phyloP scores from a whole-genome alignment of 2,113 vertebrate species.

The Garra rufa region DNA sequence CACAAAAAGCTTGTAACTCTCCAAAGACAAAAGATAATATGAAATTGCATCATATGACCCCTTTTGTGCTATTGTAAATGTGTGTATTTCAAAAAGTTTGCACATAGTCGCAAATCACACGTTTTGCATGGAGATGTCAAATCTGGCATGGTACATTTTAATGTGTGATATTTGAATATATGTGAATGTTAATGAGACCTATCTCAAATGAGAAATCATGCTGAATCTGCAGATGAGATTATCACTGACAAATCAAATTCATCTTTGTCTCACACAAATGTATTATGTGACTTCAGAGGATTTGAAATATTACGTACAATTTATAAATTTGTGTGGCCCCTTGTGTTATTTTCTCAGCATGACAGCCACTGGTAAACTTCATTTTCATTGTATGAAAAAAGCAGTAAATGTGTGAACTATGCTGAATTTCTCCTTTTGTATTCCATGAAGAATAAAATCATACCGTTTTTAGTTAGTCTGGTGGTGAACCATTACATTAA shows the following conservation, averaged over 20 bases:
- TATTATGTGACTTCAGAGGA: not conserved
- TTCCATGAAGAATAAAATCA: not conserved
- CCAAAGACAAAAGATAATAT: too few relatives aligned
- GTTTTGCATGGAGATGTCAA: not conserved
- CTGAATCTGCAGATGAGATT: not conserved
- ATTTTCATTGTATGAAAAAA: not conserved
- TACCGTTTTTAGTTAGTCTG: too few relatives aligned
- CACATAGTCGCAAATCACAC: not conserved
- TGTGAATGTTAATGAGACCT: not conserved
- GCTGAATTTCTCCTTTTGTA: not conserved
- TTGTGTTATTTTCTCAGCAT: not conserved
- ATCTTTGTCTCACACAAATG: not conserved
- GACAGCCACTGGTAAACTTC: not conserved
- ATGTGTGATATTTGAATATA: not conserved
- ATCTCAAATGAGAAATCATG: not conserved
- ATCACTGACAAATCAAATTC: not conserved
- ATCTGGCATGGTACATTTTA: not conserved
- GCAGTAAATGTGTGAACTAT: not conserved
- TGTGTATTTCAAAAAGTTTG: not conserved
- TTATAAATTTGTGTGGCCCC: not conserved
- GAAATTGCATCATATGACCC: too few relatives aligned
- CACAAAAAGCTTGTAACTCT: too few relatives aligned
- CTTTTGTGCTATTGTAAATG: not conserved
- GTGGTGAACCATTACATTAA: not conserved
- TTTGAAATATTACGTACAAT: not conserved